Conservation (phyloP, 92 coral and sea anemone species). For the Blastomussa wellsi region DNA sequence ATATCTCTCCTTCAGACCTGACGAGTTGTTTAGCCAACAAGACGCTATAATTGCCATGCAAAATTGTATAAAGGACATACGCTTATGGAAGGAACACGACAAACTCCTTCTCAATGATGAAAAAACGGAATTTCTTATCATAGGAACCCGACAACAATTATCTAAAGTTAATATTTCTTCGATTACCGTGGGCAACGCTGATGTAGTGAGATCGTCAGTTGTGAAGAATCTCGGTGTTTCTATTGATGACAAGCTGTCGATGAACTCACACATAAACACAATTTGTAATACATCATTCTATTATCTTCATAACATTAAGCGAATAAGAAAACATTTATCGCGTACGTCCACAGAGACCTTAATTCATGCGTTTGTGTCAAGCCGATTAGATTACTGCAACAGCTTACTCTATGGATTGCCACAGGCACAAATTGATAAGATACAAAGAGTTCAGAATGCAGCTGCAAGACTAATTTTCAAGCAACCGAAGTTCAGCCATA, state of each 20-base stretch:
- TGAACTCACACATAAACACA: conserved; percentile 2
- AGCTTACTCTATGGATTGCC: not conserved
- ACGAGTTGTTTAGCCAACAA: not conserved
- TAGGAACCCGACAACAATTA: conserved; percentile 8
- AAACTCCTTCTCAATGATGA: conserved; percentile 27
- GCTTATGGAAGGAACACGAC: conserved; percentile 6
- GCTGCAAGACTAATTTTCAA: not conserved
- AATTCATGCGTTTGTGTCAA: not conserved
- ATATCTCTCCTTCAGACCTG: conserved; percentile 7
- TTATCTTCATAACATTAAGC: not conserved
- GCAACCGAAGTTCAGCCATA: not conserved
- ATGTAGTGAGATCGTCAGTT: not conserved
- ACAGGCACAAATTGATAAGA: not conserved
- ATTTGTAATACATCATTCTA: conserved; percentile 3
- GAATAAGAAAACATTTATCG: not conserved
- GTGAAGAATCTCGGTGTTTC: not conserved
- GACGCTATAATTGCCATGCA: not conserved
- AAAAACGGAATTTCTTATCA: conserved; percentile 1
- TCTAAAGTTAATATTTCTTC: conserved; percentile 17
- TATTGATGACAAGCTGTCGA: conserved; percentile 3
- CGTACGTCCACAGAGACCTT: not conserved
- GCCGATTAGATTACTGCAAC: not conserved
- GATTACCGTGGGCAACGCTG: not conserved
- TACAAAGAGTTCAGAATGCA: not conserved
- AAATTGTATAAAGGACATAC: not conserved